Evolutionary conservation across 1,140 invertebrate genomes (phyloP), one percentile per base, ranked within the genome.

Genomic region (Drosophila biarmipes): DNA sequence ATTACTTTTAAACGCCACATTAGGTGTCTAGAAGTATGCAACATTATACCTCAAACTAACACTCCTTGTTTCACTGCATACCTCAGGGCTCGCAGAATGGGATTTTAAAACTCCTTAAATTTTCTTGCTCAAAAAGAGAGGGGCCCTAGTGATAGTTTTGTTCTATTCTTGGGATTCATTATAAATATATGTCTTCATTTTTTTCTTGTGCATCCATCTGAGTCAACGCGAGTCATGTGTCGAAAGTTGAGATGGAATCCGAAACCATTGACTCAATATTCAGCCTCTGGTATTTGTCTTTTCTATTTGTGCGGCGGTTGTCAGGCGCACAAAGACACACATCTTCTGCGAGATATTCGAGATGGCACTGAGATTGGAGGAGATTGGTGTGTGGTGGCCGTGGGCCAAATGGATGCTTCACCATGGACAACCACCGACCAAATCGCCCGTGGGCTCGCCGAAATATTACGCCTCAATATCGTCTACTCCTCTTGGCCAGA

Each of bases 281-380:
- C 56, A 31, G 55, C 38, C 71, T 71, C 31, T 53, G 56, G 79
- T 78, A 80, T 85, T 80, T 84, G 72, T 72, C 45, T 62, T 84
- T 75, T 84, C 68, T 69, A 78, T 73, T 81, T 81, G 79, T 24
- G 73, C n/a, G 53, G 19, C 51, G 62, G 75, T 55, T 85, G 80
- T 76, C 76, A 80, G 80, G 57, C 76, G 56, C 80, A 75, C 80
- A 84, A 58, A 51, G 66, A 40, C 53, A 52, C 29, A 19, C 15
- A 10, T 40, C 38, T 40, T 7, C 15, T 40, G 2, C 38, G 0
- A 5, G 15, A 19, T 59, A 46, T 43, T 73, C 72, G 14, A 31
- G 11, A 34, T 53, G 24, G 10, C 34, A 8, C 6, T 31, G 29
- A 35, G 15, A 19, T 42, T 21, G 21, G 2, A 40, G n/a, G 37